A percentile compares a stretch with the other conserved stretches of the same genome.
Evolutionary conservation across 1,140 invertebrate genomes (phyloP).

Genomic region (Eurytemora carolleeae): DNA sequence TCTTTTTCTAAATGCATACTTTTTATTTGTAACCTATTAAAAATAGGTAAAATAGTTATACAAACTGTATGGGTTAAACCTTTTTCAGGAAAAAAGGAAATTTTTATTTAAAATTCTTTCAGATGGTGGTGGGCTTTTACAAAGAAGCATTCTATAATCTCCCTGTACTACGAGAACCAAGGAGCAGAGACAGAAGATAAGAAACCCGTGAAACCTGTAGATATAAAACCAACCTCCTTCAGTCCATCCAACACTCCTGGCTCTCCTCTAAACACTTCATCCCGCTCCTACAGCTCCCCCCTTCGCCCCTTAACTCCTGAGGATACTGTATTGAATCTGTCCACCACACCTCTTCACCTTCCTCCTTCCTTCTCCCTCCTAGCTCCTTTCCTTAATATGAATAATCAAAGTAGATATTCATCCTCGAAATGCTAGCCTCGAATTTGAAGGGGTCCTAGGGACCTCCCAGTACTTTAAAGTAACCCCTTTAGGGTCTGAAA

Average conservation of each 20-base stretch:
- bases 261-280: neutral
- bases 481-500: too few relatives aligned
- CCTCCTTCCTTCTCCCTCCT: too few relatives aligned
- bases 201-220: too few relatives aligned
- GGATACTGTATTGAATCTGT: neutral
- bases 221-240: too few relatives aligned
- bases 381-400: too few relatives aligned
- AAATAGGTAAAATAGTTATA: neutral
- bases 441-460: too few relatives aligned
- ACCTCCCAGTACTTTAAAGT: too few relatives aligned
- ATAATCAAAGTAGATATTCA: too few relatives aligned
- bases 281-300: neutral
- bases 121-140: neutral
- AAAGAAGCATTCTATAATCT: neutral
- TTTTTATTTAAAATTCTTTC: neutral
- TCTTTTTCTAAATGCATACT: neutral
- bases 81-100: neutral
- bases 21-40: neutral
- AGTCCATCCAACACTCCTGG: neutral
- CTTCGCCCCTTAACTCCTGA: neutral
- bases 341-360: too few relatives aligned
- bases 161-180: neutral
- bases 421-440: too few relatives aligned
- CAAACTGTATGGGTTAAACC: neutral
- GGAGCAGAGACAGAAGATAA: too few relatives aligned